phyloP scores from a whole-genome alignment of 2,113 vertebrate species.

The Sterrhoptilus dennistouni region DNA sequence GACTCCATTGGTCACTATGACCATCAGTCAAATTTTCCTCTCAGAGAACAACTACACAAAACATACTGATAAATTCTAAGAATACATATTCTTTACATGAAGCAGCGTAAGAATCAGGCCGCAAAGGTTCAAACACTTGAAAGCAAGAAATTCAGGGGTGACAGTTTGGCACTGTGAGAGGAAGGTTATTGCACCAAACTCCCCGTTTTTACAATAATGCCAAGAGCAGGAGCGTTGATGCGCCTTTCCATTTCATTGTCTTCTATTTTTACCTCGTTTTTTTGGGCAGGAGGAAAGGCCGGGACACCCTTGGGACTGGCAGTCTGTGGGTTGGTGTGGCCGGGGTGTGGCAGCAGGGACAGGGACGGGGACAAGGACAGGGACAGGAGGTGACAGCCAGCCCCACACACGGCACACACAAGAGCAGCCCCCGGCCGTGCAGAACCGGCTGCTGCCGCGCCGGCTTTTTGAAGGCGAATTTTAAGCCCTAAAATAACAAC shows the following conservation, averaged over 20 bases:
- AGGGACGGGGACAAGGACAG: not conserved
- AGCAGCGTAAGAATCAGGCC: too few relatives aligned
- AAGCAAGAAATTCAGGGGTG: too few relatives aligned
- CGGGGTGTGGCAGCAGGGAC: not conserved
- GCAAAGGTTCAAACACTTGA: too few relatives aligned
- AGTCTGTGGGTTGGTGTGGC: not conserved
- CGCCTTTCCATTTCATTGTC: slow-evolving; percentile 29
- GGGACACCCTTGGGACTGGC: slow-evolving; percentile 4
- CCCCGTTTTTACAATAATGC: not conserved
- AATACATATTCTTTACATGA: too few relatives aligned
- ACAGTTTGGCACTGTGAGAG: not conserved
- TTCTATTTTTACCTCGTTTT: slow-evolving; percentile 22
- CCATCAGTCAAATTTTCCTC: too few relatives aligned
- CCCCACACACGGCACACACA: not conserved
- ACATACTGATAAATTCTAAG: too few relatives aligned
- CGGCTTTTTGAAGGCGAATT: not conserved
- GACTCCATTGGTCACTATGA: too few relatives aligned
- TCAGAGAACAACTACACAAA: too few relatives aligned
- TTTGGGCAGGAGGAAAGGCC: slow-evolving; percentile 36
- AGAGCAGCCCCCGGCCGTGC: not conserved
- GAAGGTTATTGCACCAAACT: not conserved
- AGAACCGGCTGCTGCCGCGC: not conserved
- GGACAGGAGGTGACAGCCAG: not conserved
- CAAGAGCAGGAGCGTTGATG: not conserved
- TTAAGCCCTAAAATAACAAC: slow-evolving; percentile 32